Conservation (phyloP, 2,888 invertebrate species). For the Acholoe squamosa region DNA sequence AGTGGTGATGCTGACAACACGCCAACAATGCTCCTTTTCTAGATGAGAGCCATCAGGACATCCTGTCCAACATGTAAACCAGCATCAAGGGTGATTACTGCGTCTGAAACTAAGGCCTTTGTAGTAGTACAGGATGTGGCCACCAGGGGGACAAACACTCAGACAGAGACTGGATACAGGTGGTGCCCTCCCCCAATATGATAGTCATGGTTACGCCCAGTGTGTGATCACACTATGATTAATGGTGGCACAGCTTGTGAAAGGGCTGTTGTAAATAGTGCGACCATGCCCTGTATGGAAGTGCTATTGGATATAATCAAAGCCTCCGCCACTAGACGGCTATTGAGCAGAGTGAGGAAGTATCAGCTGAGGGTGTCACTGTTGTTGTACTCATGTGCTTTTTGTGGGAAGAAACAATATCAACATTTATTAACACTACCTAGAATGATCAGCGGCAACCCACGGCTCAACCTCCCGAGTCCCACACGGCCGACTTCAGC, state of each 20-base stretch:
- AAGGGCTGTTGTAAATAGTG: background rate
- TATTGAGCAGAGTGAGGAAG: no score
- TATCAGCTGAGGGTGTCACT: background rate
- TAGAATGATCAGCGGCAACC: background rate
- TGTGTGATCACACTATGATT: background rate
- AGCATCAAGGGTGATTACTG: background rate
- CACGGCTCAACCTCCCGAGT: background rate
- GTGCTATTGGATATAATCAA: background rate
- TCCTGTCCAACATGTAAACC: no score
- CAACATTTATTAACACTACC: slow-evolving; percentile 5
- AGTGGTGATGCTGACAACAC: no score
- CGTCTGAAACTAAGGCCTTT: background rate
- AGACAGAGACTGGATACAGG: background rate
- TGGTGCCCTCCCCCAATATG: background rate
- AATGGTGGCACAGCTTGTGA: background rate
- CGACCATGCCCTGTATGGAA: background rate
- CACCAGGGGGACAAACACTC: background rate
- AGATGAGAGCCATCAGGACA: no score
- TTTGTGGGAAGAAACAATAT: background rate
- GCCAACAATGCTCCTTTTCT: no score
- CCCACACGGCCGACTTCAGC: slow-evolving; percentile 26
- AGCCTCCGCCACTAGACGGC: no score
- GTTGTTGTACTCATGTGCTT: slow-evolving; percentile 39
- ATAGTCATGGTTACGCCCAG: background rate
- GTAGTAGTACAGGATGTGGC: background rate